Base-by-base conservation (phyloP, 2,888 invertebrate species). In the Spilosoma lubricipeda region DNA sequence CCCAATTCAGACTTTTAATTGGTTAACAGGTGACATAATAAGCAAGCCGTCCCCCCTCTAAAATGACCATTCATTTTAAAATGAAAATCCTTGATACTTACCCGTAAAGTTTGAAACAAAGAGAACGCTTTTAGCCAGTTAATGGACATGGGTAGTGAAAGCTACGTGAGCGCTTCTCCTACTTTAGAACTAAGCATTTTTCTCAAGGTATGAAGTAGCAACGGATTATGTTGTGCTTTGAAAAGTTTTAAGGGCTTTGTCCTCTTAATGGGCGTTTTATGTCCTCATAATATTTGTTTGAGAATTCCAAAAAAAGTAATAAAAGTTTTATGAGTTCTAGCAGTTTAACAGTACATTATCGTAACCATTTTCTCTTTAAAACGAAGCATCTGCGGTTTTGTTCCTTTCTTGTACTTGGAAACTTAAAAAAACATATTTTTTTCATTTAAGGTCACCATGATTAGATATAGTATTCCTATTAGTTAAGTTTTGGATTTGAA, bases 61-160 rank as follows among this genome's bases (percentile, higher is more conserved):
- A 63, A 63, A 63, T 63, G 15, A 30, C 30, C 63, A 63, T 63
- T 63, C 30, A 63, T 30, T 63, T 63, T 63, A 15, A 30, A 63
- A 63, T 4, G 30, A 63, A 63, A 63, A 30, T 59, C 5, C 18
- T 30, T 1, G 30, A 30, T 68, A 76, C 72, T 70, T 68, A 76
- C 72, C 69, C 27, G 45, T 39, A 56, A 67, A 63, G 42, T 39
- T 70, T 78, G 70, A 76, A 78, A 73, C 70, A 81, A 78, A 83
- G 80, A 73, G 74, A 79, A 73, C 67, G 82, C 86, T 82, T 79
- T 81, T 84, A 86, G 77, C 71, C 70, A 70, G 77, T 86, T 39
- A 82, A 82, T 84, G 82, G 82, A 81, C 78, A 76, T 65, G 75
- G 45, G 36, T 67, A 73, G 67, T 72, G 74, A 77, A 68, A 64